phyloP scores from a whole-genome alignment of 2,113 vertebrate genomes.

The Xenopus tropicalis region DNA sequence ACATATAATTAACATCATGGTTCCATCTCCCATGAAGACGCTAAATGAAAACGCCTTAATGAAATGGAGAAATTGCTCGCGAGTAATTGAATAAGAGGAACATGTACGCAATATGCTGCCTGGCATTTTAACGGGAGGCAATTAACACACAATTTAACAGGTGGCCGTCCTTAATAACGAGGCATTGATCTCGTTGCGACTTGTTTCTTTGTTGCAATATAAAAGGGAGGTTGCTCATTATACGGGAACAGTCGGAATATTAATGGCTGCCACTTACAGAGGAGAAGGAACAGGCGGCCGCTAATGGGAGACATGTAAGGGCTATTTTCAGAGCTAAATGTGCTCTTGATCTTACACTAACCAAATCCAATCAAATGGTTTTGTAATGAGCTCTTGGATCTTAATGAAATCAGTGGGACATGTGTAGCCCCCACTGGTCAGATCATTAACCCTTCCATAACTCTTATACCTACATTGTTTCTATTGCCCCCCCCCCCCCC shows the following conservation, averaged over 20 bases:
- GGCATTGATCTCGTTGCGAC: background rate
- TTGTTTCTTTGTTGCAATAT: conserved; percentile 5
- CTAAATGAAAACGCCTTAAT: conserved; percentile 25
- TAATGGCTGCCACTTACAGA: background rate
- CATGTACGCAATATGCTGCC: background rate
- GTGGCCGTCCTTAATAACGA: conserved; percentile 1
- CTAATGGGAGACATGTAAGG: background rate
- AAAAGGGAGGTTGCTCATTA: background rate
- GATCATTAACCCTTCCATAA: no score
- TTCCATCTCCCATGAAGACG: conserved; percentile 17
- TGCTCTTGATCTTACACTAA: background rate
- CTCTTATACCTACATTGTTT: no score
- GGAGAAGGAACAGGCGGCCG: background rate
- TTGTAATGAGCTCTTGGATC: no score
- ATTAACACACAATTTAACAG: conserved; percentile 19
- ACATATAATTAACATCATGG: background rate
- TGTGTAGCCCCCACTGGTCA: no score
- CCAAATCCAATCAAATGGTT: no score
- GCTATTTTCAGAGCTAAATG: background rate
- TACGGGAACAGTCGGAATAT: background rate
- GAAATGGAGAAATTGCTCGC: conserved; percentile 6
- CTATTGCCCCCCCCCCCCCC: no score
- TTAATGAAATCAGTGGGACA: no score
- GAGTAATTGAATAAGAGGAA: conserved; percentile 26
- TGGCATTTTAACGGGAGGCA: conserved; percentile 5